Evolutionary conservation across 2,888 invertebrate genomes (phyloP).

Genomic region (Dorcus hopei): DNA sequence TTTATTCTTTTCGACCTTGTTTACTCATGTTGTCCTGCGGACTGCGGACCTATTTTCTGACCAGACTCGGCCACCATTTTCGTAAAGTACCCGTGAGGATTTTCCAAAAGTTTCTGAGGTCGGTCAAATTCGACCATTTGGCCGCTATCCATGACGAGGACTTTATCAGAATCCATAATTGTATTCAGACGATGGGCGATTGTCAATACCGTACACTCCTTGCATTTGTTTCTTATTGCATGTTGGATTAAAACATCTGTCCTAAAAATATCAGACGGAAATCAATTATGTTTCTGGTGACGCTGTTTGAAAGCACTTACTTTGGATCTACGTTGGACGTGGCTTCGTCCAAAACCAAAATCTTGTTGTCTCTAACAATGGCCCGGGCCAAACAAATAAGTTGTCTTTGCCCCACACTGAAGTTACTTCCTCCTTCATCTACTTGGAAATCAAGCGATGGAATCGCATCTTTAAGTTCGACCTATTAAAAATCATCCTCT

Average conservation of each 20-base stretch:
- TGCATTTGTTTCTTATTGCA: slow-evolving; percentile 71
- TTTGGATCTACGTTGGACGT: slow-evolving; percentile 87
- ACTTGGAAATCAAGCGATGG: slow-evolving; percentile 62
- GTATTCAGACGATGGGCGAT: slow-evolving; percentile 80
- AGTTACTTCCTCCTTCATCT: slow-evolving; percentile 75
- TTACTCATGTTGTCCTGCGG: slow-evolving; percentile 23
- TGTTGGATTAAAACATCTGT: slow-evolving; percentile 74
- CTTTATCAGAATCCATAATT: slow-evolving; percentile 79
- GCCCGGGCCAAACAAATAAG: slow-evolving; percentile 83
- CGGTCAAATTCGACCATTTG: slow-evolving; percentile 72
- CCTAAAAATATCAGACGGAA: slow-evolving; percentile 12
- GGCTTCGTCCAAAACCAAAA: slow-evolving; percentile 85
- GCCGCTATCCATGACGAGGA: slow-evolving; percentile 78
- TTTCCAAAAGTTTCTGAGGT: slow-evolving; percentile 66
- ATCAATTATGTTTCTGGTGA: background rate
- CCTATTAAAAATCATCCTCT: slow-evolving; percentile 46
- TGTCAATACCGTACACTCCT: slow-evolving; percentile 74
- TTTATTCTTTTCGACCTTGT: no score
- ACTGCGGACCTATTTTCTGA: slow-evolving; percentile 29
- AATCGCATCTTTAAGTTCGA: slow-evolving; percentile 72
- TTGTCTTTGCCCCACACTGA: slow-evolving; percentile 86
- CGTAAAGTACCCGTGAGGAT: slow-evolving; percentile 60
- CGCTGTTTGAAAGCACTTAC: slow-evolving; percentile 48
- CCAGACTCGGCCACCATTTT: slow-evolving; percentile 70
- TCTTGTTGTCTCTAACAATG: slow-evolving; percentile 71